Base-by-base conservation (phyloP, 1,140 invertebrate species). In the Phocides pigmalion region DNA sequence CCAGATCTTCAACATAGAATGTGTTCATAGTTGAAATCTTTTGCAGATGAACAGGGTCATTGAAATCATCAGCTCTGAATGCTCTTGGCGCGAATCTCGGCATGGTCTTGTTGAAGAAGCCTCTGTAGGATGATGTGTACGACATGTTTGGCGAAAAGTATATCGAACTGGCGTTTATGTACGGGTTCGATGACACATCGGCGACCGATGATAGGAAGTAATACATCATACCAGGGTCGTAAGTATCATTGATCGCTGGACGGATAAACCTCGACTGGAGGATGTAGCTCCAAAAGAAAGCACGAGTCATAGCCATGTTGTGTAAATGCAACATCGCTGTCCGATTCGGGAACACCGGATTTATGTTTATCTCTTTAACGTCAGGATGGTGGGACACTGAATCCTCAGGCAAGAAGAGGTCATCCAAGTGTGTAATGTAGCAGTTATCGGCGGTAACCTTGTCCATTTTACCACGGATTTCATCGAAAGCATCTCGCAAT, bases 201-300 rank as follows among this genome's bases (percentile, higher is more conserved):
- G 98, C 98, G 0, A 98, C 96, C 0, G 97, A 96, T 0, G 98
- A 98, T 14, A 99, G 92, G 79, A 99, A 98, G 79, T 99, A 98
- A 83, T 99, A 99, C 97, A 99, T 98, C 95, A 99, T 97, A 56
- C 98, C 98, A 0, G 98, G 98, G 92, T 99, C 98, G 68, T 98
- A 97, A 0, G 97, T 97, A 76, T 98, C 97, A 82, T 97, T 97
- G 14, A 97, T 97, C 11, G 96, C 96, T 0, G 97, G 97, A 39
- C 97, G 91, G 68, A 98, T 98, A 71, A 97, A 98, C 67, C 96
- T 92, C 0, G 97, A 96, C 85, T 99, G 98, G 0, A 99, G 93
- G 42, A 99, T 98, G 72, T 98, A 98, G 87, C 97, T 98, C 95
- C 97, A 99, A 86, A 97, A 99, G 87, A 98, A 99, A 0, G 97